Base-by-base conservation (phyloP, 2,797 vertebrate genomes). In the Alcedo quadribrachys region DNA sequence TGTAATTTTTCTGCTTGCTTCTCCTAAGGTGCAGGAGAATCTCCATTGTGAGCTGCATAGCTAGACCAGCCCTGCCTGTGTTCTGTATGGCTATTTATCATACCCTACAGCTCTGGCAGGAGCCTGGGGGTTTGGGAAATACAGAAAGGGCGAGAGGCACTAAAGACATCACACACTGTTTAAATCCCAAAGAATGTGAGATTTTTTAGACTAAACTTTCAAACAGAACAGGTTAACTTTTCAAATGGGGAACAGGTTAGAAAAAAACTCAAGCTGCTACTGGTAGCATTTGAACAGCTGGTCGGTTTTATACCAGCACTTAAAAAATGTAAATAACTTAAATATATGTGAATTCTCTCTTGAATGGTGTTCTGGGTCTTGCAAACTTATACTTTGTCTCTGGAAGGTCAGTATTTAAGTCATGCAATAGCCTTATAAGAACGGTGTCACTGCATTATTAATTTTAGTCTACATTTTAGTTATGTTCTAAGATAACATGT, bases 21-120 rank as follows among this genome's bases (percentile, higher is more conserved):
- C 43, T 67, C 18, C 10, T 25, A 9, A 32, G 19, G 25, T 33
- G 15, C 58, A 75, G 66, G 46, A 27, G 8, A 33, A 24, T 11
- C n/a, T 8, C 10, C 28, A 15, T n/a, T 25, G 22, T 2, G 3
- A 76, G 12, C 15, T 68, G 25, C 45, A 5, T 4, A 32, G 30
- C 21, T 70, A 66, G 53, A 11, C 9, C 2, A 2, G 9, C 53
- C 22, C 1, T 8, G 6, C 1, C 2, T 67, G 5, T 2, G 0
- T 37, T 28, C 33, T 14, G 15, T 40, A 1, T 6, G 46, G 28
- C 15, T 54, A 24, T 2, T 4, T 17, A 4, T 18, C n/a, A 30
- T 16, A 67, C 4, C 15, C 19, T 19, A 2, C 5, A 43, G 58
- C 50, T 79, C 42, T 35, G 28, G 12, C 20, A 42, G 58, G 48